Evolutionary conservation across 2,797 vertebrate species (phyloP).

Genomic region (Amphiprion clarkii): DNA sequence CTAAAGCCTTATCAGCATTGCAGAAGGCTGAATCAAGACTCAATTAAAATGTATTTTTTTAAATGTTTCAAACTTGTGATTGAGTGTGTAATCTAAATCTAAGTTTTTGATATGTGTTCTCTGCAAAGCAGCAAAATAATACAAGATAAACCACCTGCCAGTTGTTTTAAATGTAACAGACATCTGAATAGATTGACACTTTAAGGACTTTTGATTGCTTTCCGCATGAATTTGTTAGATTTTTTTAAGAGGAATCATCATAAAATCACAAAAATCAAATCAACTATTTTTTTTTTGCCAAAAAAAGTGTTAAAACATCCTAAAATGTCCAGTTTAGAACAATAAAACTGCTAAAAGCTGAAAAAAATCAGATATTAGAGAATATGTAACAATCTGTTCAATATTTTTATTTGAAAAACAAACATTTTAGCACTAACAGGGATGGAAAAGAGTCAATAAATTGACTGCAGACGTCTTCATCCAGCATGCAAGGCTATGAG

Average conservation of each 20-base stretch:
- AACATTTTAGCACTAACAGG: not conserved
- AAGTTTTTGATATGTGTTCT: not conserved
- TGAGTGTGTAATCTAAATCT: not conserved
- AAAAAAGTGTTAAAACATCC: not conserved
- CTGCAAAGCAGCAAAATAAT: too few species aligned
- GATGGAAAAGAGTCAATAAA: not conserved
- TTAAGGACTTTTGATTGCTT: not conserved
- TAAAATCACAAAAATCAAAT: too few species aligned
- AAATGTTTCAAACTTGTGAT: too few species aligned
- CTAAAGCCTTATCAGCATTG: not conserved
- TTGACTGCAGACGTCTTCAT: not conserved
- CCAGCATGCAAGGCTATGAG: not conserved
- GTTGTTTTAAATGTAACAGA: not conserved
- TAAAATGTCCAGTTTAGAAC: too few species aligned
- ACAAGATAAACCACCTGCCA: not conserved
- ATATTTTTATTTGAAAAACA: not conserved
- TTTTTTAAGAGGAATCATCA: too few species aligned
- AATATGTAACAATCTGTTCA: too few species aligned
- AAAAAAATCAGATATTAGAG: too few species aligned
- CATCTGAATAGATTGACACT: not conserved
- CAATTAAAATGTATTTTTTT: too few species aligned
- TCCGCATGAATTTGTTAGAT: not conserved
- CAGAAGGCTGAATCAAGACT: not conserved
- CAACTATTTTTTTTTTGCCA: too few species aligned
- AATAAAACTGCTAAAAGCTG: too few species aligned